Evolutionary conservation across 2,888 invertebrate genomes (phyloP), one percentile per base, ranked within the genome.

Genomic region (Philonicus albiceps): DNA sequence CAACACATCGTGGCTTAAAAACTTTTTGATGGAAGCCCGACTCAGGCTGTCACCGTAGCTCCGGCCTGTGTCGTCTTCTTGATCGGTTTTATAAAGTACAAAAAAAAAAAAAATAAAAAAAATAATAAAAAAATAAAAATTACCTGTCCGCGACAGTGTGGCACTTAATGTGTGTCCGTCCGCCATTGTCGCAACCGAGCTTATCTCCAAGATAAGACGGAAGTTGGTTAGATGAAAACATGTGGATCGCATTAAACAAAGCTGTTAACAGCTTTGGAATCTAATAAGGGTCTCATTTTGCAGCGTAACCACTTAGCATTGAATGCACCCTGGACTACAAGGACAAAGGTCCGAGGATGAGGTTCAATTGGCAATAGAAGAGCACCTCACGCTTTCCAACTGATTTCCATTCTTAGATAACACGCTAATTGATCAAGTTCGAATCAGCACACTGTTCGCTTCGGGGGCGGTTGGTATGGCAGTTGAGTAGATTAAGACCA

Each of bases 221-320:
- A 84, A 86, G 81, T 86, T 86, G 86, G 81, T 64, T 86, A 53
- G 73, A 86, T 73, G 86, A 73, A 80, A 86, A 86, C 86, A 86
- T 81, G 74, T 86, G 81, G 74, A 74, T 85, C 81, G 81, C 81
- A 81, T 81, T 81, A 81, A 81, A 81, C 55, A 55, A 31, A 31
- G 55, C 34, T 43, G 78, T 31, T 81, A 81, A 49, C 37, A 34
- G 55, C 81, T 53, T 81, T 81, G 81, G 16, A 49, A 22, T 55
- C 55, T 55, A 81, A 55, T 53, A 55, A 55, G 34, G 81, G 81
- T 81, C 81, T 49, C 27, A 16, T 80, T 80, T 37, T 8, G 74
- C 74, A 74, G 74, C 74, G n/a, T 64, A 6, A 19, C 64, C 64
- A 64, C 64, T 64, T 64, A 64, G 64, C 64, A 64, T 64, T 11